Percentiles rank a stretch among this genome's conserved stretches.
phyloP scores from a whole-genome alignment of 2,113 vertebrate species.

The Sclerurus mexicanus region DNA sequence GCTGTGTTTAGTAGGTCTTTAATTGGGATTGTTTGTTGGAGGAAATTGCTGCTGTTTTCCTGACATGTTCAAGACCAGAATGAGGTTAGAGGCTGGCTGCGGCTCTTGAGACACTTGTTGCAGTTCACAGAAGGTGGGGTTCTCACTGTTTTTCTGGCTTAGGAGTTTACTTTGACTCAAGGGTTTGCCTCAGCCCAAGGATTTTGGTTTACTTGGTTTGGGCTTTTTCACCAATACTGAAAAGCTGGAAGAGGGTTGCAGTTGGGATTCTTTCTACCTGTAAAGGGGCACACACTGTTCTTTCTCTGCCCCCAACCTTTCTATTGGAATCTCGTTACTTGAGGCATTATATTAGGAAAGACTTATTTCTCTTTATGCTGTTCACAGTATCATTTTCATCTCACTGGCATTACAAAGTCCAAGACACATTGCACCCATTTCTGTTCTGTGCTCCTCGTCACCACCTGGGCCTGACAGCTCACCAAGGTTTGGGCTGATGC shows the following conservation, averaged over 20 bases:
- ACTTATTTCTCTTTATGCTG: background rate
- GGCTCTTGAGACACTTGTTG: background rate
- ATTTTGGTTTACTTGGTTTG: background rate
- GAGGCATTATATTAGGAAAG: background rate
- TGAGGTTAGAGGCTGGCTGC: background rate
- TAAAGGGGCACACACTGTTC: background rate
- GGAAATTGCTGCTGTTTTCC: background rate
- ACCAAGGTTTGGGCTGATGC: background rate
- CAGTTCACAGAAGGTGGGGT: background rate
- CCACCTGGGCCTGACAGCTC: background rate
- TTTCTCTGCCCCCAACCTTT: background rate
- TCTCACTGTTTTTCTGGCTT: background rate
- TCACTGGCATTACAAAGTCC: background rate
- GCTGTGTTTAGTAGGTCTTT: background rate
- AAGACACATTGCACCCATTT: rapidly evolving
- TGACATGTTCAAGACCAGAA: background rate
- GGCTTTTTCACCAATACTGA: background rate
- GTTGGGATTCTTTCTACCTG: background rate
- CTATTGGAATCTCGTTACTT: background rate
- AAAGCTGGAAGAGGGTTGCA: background rate
- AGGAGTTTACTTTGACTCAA: background rate
- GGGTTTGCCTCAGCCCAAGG: background rate
- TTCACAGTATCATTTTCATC: background rate
- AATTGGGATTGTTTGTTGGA: background rate
- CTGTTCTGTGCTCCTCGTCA: background rate